phyloP scores from a whole-genome alignment of 2,797 vertebrate genomes.

The Artibeus lituratus region DNA sequence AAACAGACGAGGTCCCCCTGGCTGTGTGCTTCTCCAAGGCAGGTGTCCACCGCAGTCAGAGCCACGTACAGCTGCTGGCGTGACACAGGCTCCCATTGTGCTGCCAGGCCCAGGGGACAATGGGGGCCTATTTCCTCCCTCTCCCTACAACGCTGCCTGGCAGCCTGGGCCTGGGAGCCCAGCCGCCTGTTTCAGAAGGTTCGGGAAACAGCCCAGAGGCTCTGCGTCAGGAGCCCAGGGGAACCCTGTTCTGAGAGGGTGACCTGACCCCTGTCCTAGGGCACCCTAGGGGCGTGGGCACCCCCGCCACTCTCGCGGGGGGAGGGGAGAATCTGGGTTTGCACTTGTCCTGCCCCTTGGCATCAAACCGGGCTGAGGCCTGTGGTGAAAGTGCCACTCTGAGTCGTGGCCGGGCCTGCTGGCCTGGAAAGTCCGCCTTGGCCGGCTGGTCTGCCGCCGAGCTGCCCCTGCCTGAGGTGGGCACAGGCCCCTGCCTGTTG shows the following conservation, averaged over 20 bases:
- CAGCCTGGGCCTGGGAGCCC: slow-evolving; percentile 23
- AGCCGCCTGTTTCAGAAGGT: not conserved
- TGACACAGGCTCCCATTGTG: slow-evolving; percentile 78
- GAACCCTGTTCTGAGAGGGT: not conserved
- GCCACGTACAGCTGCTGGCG: slow-evolving; percentile 71
- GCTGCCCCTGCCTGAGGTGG: not conserved
- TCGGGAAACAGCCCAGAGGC: not conserved
- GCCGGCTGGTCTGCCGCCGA: not conserved
- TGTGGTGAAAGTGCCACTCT: not conserved
- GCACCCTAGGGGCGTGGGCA: no score
- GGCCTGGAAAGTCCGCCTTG: not conserved
- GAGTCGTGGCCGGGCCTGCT: not conserved
- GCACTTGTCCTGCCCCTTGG: not conserved
- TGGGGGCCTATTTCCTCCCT: slow-evolving; percentile 65
- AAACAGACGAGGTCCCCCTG: slow-evolving; percentile 12
- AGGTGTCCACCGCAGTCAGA: slow-evolving; percentile 63
- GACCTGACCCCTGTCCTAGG: not conserved
- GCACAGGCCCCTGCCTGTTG: not conserved
- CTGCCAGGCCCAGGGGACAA: slow-evolving; percentile 61
- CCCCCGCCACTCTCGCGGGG: not conserved
- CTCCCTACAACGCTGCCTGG: not conserved
- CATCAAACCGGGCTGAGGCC: not conserved
- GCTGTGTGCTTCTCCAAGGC: slow-evolving; percentile 35
- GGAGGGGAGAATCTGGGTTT: not conserved
- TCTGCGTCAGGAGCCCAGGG: not conserved